Conservation (phyloP, 2,888 invertebrate genomes). For the Chloroclysta siterata region DNA sequence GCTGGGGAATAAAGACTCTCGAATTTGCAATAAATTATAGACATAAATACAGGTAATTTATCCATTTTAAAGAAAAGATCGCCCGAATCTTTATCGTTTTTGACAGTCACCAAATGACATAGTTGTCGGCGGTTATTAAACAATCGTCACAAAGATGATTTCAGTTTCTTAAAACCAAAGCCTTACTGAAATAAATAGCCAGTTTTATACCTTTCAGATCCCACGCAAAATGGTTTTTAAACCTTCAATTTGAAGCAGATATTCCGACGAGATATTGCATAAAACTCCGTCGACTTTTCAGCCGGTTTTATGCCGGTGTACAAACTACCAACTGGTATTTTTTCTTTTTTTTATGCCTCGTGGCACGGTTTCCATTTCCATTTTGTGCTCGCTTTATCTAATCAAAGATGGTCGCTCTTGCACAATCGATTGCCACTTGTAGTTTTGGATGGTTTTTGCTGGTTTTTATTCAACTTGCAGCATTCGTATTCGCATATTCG, state of each 20-base stretch:
- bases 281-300: constrained; percentile 14
- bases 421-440: constrained; percentile 9
- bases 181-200: constrained; percentile 14
- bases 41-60: too few species aligned
- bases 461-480: neutral
- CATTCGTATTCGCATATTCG: too few species aligned
- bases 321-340: neutral
- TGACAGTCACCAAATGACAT: too few species aligned
- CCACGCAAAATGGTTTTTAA: constrained; percentile 16
- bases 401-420: constrained; percentile 15
- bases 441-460: neutral
- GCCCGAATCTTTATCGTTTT: too few species aligned
- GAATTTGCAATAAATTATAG: too few species aligned
- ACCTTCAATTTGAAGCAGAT: constrained; percentile 17
- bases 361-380: constrained; percentile 16
- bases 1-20: too few species aligned
- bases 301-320: constrained; percentile 7
- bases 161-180: neutral
- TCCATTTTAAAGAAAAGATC: too few species aligned
- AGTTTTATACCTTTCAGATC: constrained; percentile 14
- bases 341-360: constrained; percentile 6
- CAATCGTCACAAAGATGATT: neutral
- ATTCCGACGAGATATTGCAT: constrained; percentile 17
- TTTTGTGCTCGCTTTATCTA: constrained; percentile 13
- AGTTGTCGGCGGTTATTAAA: neutral